phyloP scores from a whole-genome alignment of 2,797 vertebrate species.

The Poliocrania exsul region DNA sequence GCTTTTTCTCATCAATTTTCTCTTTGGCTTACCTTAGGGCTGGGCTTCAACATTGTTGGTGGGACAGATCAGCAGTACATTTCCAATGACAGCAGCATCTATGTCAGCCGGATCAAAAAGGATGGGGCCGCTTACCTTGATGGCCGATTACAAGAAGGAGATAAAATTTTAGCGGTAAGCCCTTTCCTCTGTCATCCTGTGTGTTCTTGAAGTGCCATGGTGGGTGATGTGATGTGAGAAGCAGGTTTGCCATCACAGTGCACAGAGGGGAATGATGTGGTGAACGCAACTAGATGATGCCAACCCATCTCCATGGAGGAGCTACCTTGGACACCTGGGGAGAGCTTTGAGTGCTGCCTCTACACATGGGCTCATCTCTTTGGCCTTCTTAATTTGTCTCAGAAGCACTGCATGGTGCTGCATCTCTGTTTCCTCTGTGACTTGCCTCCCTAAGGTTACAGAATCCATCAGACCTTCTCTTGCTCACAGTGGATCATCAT shows the following conservation, averaged over 20 bases:
- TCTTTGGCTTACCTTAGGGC: conserved; percentile 78
- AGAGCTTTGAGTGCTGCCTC: background rate
- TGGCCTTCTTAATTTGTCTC: background rate
- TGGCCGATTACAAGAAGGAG: conserved; percentile 91
- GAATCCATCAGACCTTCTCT: background rate
- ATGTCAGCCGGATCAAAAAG: conserved; percentile 93
- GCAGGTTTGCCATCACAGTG: background rate
- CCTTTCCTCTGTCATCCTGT: background rate
- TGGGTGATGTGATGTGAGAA: background rate
- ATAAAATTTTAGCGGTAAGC: conserved; percentile 92
- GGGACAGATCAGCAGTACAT: conserved; percentile 91
- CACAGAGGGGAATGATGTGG: background rate
- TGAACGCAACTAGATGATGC: background rate
- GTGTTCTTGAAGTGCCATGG: background rate
- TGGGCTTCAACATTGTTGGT: conserved; percentile 98
- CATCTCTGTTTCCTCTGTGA: conserved; percentile 9
- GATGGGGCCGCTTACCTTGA: conserved; percentile 91
- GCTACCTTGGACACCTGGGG: background rate
- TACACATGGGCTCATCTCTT: background rate
- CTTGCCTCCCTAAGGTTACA: background rate
- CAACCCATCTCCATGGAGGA: background rate
- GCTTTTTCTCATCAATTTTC: conserved; percentile 43
- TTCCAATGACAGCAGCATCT: conserved; percentile 90
- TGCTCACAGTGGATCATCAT: background rate
- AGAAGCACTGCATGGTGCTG: background rate